phyloP scores from a whole-genome alignment of 2,888 invertebrate species.

The Pristionchus exspectatus region DNA sequence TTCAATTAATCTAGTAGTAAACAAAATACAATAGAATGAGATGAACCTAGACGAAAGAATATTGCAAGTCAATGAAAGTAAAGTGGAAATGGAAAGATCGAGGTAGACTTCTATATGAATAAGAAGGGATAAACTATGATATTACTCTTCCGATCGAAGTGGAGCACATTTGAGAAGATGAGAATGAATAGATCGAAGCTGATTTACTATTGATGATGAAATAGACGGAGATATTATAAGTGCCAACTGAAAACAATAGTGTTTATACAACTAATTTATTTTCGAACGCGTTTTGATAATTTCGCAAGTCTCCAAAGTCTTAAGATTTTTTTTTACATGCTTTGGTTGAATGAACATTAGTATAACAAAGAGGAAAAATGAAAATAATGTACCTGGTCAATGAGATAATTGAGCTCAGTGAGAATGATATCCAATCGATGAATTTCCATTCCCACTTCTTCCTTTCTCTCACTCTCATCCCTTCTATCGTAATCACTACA shows the following conservation, averaged over 20 bases:
- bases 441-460: background rate
- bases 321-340: no score
- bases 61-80: background rate
- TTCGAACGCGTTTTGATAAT: no score
- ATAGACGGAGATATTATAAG: background rate
- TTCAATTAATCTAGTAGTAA: conserved; percentile 1
- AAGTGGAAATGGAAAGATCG: background rate
- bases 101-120: background rate
- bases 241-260: background rate
- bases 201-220: conserved; percentile 23
- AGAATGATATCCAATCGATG: background rate
- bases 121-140: background rate
- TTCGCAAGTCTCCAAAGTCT: no score
- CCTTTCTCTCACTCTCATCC: background rate
- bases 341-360: no score
- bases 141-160: background rate
- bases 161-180: conserved; percentile 30
- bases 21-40: conserved; percentile 8
- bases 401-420: conserved; percentile 8
- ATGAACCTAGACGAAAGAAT: background rate
- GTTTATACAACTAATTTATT: background rate
- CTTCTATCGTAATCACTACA: background rate
- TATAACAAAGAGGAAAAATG: no score
- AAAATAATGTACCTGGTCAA: background rate
- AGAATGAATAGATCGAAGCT: background rate